Evolutionary conservation across 2,113 vertebrate genomes (phyloP), one percentile per base, ranked within the genome.

Genomic region (Cyphomyrus plagiostoma): DNA sequence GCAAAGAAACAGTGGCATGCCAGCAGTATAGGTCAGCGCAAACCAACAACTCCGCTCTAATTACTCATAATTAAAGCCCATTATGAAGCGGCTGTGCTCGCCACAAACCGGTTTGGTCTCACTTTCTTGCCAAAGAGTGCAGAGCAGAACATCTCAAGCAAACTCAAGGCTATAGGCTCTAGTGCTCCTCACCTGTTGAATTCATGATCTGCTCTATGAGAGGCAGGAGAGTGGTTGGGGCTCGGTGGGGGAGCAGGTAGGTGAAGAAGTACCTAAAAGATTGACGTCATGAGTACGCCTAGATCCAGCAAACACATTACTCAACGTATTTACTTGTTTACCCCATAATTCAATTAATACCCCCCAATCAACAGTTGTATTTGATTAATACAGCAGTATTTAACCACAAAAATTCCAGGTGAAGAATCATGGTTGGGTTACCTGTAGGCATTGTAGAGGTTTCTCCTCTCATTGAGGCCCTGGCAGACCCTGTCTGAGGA

Each of bases 391-490:
- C 23, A 48, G 82, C 9, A 2, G 35, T 17, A 80, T 42, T 39
- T 35, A 74, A 74, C 11, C 11, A 74, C 66, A 74, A 35, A 42
- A 35, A 48, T 88, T 88, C 89, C 90, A 90, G 11, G 26, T 23
- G 48, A 66, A 89, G 88, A 53, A 50, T 85, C 45, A 39, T 26
- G 84, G 82, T 13, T 15, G 35, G 62, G 62, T 89, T 94, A 98
- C 97, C 97, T 96, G 93, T 97, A 97, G 0, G 97, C 97, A 66
- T 98, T 98, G 94, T 98, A 98, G 90, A 98, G 96, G 92, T 98
- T 98, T 93, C 95, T 97, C 95, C 96, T 97, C 91, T 98, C 97
- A 9, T 97, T 97, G 90, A 97, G 93, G 17, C 96, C 95, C 89
- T 96, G 92, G 0, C 98, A 98, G 45, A 94, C 93, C 30, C 96